Percentiles rank a stretch among this genome's conserved stretches.
These are phyloP conservation scores for Salarias fasciatus DNA, from an alignment of 2,797 vertebrate genomes.

Conservation along the genomic window DNA sequence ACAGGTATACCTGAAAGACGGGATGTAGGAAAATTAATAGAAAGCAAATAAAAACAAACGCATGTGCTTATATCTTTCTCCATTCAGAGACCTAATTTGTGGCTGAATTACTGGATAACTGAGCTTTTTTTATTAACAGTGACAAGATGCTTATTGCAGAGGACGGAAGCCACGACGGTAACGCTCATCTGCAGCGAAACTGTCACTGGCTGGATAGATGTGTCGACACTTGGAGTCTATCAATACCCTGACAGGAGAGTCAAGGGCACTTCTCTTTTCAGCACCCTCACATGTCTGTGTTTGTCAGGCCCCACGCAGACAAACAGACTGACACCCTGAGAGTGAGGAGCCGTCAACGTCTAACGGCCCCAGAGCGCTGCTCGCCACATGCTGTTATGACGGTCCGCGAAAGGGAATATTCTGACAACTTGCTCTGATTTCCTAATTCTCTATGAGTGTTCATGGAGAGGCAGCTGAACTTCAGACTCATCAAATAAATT, in stretches of 20 bases:
- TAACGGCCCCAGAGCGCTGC: constrained; percentile 24
- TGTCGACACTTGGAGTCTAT: constrained; percentile 66
- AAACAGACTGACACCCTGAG: constrained; percentile 39
- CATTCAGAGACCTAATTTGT: constrained; percentile 11
- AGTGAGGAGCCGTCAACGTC: constrained; percentile 42
- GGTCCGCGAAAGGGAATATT: constrained; percentile 23
- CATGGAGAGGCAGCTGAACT: too few relatives aligned
- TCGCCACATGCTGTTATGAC: constrained; percentile 28
- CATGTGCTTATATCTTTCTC: constrained; percentile 12
- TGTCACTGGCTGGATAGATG: constrained; percentile 58
- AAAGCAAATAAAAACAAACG: not conserved
- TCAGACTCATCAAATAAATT: too few relatives aligned
- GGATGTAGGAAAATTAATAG: not conserved
- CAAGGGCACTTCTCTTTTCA: constrained; percentile 55
- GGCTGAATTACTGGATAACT: constrained; percentile 16
- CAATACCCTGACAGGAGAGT: constrained; percentile 57
- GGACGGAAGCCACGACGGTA: constrained; percentile 42
- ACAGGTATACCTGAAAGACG: constrained; percentile 90
- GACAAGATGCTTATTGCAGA: constrained; percentile 24
- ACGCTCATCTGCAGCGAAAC: constrained; percentile 56
- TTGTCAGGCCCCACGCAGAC: constrained; percentile 47
- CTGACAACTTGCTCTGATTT: constrained; percentile 31
- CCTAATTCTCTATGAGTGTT: constrained; percentile 9
- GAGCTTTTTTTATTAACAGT: constrained; percentile 19
- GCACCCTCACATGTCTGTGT: constrained; percentile 49